phyloP scores from a whole-genome alignment of 23 tunicate genomes.

The Aplidium turbinatum region DNA sequence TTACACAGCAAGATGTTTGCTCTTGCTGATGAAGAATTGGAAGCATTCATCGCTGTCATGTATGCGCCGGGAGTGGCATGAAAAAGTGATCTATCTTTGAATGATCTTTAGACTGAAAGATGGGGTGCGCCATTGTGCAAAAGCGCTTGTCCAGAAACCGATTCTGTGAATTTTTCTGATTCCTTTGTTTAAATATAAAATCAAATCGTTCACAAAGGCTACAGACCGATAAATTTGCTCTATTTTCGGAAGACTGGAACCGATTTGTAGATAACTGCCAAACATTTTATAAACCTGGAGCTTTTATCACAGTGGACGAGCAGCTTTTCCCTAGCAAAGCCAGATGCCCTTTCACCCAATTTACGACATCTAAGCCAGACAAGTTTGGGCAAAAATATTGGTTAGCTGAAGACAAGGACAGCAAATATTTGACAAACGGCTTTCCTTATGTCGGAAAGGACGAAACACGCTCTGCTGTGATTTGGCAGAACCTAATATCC shows the following conservation, averaged over 20 bases:
- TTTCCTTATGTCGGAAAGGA: slow-evolving; percentile 32
- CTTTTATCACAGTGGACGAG: slow-evolving; percentile 26
- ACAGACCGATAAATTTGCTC: slow-evolving; percentile 28
- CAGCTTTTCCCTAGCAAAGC: slow-evolving; percentile 34
- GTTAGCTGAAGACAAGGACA: slow-evolving; percentile 26
- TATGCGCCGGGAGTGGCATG: too few relatives aligned
- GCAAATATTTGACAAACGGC: slow-evolving; percentile 24
- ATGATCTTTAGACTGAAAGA: neutral
- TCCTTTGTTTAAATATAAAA: slow-evolving; percentile 14
- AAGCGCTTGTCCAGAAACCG: slow-evolving; percentile 4
- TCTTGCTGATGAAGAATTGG: slow-evolving; percentile 35
- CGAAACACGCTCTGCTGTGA: slow-evolving; percentile 23
- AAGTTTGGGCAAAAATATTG: slow-evolving; percentile 23
- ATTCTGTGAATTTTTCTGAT: slow-evolving; percentile 22
- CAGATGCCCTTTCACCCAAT: slow-evolving; percentile 7
- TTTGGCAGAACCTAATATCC: too few relatives aligned
- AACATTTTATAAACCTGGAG: slow-evolving; percentile 18
- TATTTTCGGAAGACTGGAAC: neutral
- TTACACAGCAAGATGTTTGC: slow-evolving; percentile 30
- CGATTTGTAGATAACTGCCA: slow-evolving; percentile 4
- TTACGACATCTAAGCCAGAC: slow-evolving; percentile 23
- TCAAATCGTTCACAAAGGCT: slow-evolving; percentile 26
- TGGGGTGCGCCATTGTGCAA: slow-evolving; percentile 8
- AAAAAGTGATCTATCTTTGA: neutral
- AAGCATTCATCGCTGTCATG: slow-evolving; percentile 41